A percentile compares a stretch with the other conserved stretches of the same genome.
These are phyloP conservation scores for Diadumene lineata DNA, from an alignment of 92 coral and sea anemone genomes.

Conservation along the genomic window DNA sequence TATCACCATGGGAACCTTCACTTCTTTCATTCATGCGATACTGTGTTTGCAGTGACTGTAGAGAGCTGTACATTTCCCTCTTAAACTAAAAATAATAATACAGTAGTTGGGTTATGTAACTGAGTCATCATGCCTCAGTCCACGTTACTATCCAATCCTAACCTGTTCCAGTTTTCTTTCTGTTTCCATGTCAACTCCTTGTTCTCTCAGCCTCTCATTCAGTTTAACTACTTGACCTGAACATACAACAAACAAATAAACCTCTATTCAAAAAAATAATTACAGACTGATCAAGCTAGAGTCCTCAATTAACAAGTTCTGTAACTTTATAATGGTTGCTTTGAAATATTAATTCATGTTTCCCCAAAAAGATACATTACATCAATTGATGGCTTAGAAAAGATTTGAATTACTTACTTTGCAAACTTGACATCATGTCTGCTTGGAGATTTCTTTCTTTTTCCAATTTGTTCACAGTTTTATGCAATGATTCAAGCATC, in stretches of 20 bases:
- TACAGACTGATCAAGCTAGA: too few relatives aligned
- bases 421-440: conserved; percentile 63
- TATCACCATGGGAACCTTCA: conserved; percentile 46
- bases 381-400: too few relatives aligned
- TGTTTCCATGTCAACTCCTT: conserved; percentile 79
- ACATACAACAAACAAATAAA: too few relatives aligned
- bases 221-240: conserved; percentile 70
- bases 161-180: conserved; percentile 84
- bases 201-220: conserved; percentile 76
- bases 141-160: too few relatives aligned
- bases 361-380: too few relatives aligned
- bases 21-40: conserved; percentile 44
- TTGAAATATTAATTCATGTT: too few relatives aligned
- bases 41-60: conserved; percentile 66
- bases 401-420: conserved; percentile 33
- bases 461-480: conserved; percentile 55
- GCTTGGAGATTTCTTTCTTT: conserved; percentile 65
- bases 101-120: neutral
- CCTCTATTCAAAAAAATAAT: too few relatives aligned
- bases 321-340: too few relatives aligned
- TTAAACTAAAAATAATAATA: conserved; percentile 52
- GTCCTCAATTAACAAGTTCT: too few relatives aligned
- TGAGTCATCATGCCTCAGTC: too few relatives aligned
- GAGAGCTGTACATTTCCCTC: conserved; percentile 71
- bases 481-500: conserved; percentile 54